Evolutionary conservation across 2,797 vertebrate genomes (phyloP).

Genomic region (Corythornis leucogaster): DNA sequence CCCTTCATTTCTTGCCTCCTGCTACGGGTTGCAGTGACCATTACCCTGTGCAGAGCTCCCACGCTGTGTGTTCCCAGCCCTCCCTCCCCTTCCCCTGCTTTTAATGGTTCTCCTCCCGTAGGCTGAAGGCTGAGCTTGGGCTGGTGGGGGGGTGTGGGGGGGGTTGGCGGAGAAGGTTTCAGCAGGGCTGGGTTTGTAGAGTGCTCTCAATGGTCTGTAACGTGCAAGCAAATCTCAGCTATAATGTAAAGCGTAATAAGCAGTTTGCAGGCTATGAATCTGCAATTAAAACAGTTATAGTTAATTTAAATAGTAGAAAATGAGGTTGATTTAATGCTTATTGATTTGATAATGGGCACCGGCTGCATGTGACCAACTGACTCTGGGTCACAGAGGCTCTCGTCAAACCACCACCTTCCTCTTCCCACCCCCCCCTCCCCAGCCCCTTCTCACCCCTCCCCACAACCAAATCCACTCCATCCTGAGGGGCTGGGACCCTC

Average conservation of each 20-base stretch:
- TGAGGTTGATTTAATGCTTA: conserved; percentile 68
- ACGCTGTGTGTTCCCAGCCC: background rate
- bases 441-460: background rate
- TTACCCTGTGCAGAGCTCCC: background rate
- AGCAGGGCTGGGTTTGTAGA: conserved; percentile 45
- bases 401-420: background rate
- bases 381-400: conserved; percentile 46
- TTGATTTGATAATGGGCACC: conserved; percentile 67
- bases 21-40: background rate
- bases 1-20: background rate
- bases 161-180: background rate
- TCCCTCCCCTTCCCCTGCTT: background rate
- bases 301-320: conserved; percentile 75
- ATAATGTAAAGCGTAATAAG: conserved; percentile 68
- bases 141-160: background rate
- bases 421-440: background rate
- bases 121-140: background rate
- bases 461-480: background rate
- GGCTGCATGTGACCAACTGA: conserved; percentile 55
- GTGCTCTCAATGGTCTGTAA: conserved; percentile 69
- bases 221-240: conserved; percentile 64
- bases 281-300: conserved; percentile 73
- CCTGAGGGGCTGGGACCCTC: background rate
- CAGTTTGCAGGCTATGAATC: conserved; percentile 71
- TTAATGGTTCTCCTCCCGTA: conserved; percentile 2